Evolutionary conservation across 2,888 invertebrate species (phyloP).

Genomic region (Argyra leucocephala): DNA sequence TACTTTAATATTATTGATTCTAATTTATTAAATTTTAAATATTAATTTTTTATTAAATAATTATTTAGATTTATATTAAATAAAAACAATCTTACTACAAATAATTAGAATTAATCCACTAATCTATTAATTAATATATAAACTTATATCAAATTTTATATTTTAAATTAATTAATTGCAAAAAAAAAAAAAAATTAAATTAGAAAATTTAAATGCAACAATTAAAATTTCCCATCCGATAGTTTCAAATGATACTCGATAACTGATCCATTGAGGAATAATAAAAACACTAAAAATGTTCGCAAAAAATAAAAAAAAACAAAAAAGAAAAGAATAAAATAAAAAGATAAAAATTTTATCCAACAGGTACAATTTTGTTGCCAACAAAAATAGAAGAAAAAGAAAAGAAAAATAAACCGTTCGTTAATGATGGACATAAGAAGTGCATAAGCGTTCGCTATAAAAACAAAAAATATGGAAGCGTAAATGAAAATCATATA

Average conservation of each 20-base stretch:
- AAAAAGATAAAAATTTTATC: background rate
- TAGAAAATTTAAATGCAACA: too few relatives aligned
- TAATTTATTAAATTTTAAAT: too few relatives aligned
- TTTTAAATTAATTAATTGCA: too few relatives aligned
- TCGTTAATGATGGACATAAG: slow-evolving; percentile 1
- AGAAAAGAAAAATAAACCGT: background rate
- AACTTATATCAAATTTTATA: too few relatives aligned
- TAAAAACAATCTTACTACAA: too few relatives aligned
- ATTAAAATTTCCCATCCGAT: background rate
- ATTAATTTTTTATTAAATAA: too few relatives aligned
- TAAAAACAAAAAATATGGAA: background rate
- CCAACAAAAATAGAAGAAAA: background rate
- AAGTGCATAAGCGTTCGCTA: background rate
- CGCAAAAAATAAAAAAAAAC: slow-evolving; percentile 4
- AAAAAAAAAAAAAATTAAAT: too few relatives aligned
- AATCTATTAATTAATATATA: too few relatives aligned
- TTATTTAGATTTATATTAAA: too few relatives aligned
- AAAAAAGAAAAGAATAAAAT: background rate
- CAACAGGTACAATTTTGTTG: background rate
- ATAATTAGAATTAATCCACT: too few relatives aligned
- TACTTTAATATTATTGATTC: too few relatives aligned
- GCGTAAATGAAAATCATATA: slow-evolving; percentile 1
- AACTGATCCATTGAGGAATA: background rate
- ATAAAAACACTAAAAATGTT: background rate
- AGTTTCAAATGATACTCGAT: slow-evolving; percentile 1